Conservation (phyloP, 2,797 vertebrate genomes). For the Hafferia zeledoni region DNA sequence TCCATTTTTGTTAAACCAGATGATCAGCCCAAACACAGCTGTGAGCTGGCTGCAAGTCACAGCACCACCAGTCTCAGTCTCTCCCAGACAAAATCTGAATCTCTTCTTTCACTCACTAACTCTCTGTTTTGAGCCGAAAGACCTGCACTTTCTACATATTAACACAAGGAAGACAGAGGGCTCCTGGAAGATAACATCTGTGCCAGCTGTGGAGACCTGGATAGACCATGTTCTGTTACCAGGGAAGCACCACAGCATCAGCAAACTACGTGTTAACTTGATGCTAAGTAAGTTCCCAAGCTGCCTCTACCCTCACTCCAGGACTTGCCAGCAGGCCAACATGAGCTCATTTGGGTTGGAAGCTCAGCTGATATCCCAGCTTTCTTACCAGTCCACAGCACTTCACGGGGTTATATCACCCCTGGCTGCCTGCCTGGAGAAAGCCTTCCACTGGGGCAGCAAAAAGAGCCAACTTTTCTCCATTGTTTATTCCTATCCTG, state of each 20-base stretch:
- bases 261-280: not conserved
- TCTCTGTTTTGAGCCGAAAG: not conserved
- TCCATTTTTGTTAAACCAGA: not conserved
- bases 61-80: not conserved
- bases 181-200: not conserved
- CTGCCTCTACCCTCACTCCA: slow-evolving; percentile 2
- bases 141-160: fast-evolving
- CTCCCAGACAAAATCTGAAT: not conserved
- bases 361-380: slow-evolving; percentile 51
- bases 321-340: slow-evolving; percentile 10
- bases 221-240: not conserved
- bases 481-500: slow-evolving; percentile 54
- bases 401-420: slow-evolving; percentile 46
- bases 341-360: slow-evolving; percentile 67
- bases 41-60: not conserved
- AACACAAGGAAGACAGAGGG: not conserved
- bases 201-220: not conserved
- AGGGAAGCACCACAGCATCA: not conserved
- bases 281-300: fast-evolving
- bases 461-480: slow-evolving; percentile 37
- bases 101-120: not conserved
- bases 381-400: slow-evolving; percentile 1
- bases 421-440: slow-evolving; percentile 61
- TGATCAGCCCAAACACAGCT: not conserved
- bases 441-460: slow-evolving; percentile 41